phyloP scores from a whole-genome alignment of 2,797 vertebrate genomes.

The Naso thynnoides region DNA sequence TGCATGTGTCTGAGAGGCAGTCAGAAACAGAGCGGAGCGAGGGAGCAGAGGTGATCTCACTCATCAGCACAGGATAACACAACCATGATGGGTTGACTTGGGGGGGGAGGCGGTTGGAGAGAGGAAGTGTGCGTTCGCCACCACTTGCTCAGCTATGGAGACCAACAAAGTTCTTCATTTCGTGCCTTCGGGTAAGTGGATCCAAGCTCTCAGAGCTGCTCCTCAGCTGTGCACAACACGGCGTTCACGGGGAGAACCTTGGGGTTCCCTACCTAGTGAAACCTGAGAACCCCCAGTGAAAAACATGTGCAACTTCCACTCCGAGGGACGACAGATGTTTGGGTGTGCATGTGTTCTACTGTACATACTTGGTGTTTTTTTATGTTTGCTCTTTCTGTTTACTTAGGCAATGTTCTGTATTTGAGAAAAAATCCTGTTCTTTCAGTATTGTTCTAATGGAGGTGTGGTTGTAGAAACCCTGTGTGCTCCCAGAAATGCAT shows the following conservation, averaged over 20 bases:
- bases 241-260: constrained; percentile 72
- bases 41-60: constrained; percentile 85
- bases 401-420: constrained; percentile 47
- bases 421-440: constrained; percentile 46
- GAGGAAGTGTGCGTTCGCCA: constrained; percentile 76
- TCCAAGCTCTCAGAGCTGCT: constrained; percentile 52
- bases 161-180: constrained; percentile 91
- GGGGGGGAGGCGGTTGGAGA: constrained; percentile 69
- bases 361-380: constrained; percentile 45
- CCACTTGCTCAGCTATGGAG: constrained; percentile 83
- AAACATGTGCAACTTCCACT: constrained; percentile 74
- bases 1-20: constrained; percentile 85
- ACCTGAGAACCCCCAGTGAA: constrained; percentile 77
- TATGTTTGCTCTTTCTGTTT: constrained; percentile 42
- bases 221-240: constrained; percentile 68
- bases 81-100: constrained; percentile 89
- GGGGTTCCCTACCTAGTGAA: constrained; percentile 83
- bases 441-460: constrained; percentile 23
- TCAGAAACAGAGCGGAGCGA: constrained; percentile 78
- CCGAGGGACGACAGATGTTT: constrained; percentile 64
- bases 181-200: constrained; percentile 87
- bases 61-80: constrained; percentile 85
- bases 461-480: constrained; percentile 39
- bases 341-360: constrained; percentile 51
- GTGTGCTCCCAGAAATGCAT: constrained; percentile 44